A percentile compares a stretch with the other conserved stretches of the same genome.
Conservation (phyloP, 2,797 vertebrate species). For the Parauchenoglanis ngamensis region DNA sequence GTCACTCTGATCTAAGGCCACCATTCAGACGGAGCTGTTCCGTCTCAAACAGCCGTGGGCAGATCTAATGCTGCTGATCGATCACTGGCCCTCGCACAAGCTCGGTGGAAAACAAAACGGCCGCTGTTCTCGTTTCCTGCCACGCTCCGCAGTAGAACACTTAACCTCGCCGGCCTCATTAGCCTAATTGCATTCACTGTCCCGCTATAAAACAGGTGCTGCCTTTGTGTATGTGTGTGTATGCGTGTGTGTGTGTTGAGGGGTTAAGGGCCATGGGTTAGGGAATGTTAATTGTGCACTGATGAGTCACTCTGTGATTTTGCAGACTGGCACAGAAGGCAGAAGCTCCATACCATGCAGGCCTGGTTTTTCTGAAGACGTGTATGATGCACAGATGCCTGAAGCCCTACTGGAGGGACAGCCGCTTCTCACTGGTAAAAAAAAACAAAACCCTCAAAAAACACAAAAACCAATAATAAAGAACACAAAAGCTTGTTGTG, state of each 20-base stretch:
- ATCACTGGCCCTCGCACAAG: conserved; percentile 43
- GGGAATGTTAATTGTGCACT: conserved; percentile 45
- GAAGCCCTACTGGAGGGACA: conserved; percentile 84
- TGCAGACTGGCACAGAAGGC: conserved; percentile 41
- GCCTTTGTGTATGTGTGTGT: conserved; percentile 63
- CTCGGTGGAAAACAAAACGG: conserved; percentile 78
- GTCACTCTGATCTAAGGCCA: conserved; percentile 58
- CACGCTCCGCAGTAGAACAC: conserved; percentile 86
- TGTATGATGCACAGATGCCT: conserved; percentile 83
- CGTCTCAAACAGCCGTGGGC: not conserved
- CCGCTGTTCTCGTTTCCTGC: conserved; percentile 83
- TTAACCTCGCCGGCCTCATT: conserved; percentile 90
- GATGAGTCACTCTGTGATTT: conserved; percentile 41
- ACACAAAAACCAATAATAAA: not conserved
- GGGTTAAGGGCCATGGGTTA: conserved; percentile 35
- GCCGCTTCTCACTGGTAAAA: conserved; percentile 88
- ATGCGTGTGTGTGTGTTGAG: conserved; percentile 13
- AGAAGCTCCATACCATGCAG: conserved; percentile 72
- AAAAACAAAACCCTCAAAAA: not conserved
- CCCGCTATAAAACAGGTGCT: conserved; percentile 85
- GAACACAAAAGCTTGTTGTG: not conserved
- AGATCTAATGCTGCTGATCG: conserved; percentile 37
- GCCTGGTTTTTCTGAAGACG: conserved; percentile 93
- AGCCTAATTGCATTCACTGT: conserved; percentile 82
- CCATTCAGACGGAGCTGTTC: conserved; percentile 59